phyloP scores from a whole-genome alignment of 2,113 vertebrate species.

The Brachypodius melanocephalos region DNA sequence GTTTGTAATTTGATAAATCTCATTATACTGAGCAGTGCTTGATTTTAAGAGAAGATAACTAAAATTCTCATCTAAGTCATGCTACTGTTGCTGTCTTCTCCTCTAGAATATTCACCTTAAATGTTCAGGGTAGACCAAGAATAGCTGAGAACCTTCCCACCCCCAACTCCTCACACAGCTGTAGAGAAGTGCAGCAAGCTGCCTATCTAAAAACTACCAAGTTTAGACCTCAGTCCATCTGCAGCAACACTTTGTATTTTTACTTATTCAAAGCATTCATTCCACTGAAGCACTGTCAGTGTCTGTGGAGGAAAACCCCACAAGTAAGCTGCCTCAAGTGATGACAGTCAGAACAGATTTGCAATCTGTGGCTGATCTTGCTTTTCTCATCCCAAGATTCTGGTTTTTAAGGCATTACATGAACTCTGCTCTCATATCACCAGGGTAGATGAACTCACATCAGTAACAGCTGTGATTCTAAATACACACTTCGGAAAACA shows the following conservation, averaged over 20 bases:
- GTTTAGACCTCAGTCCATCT: not conserved
- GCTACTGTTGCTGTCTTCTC: not conserved
- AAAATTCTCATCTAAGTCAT: not conserved
- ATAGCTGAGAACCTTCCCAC: not conserved
- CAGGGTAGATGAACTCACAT: not conserved
- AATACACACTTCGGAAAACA: not conserved
- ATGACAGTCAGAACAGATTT: not conserved
- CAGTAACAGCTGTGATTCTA: rapidly evolving
- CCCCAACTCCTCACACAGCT: not conserved
- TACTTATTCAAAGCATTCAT: not conserved
- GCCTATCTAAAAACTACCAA: not conserved
- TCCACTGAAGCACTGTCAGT: not conserved
- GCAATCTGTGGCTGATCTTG: not conserved
- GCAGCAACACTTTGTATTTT: not conserved
- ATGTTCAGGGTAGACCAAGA: not conserved
- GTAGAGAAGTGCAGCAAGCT: not conserved
- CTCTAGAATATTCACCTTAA: not conserved
- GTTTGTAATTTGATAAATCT: not conserved
- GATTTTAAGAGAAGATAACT: not conserved
- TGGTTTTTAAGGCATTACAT: not conserved
- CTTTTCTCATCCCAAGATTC: not conserved
- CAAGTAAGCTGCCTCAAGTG: not conserved
- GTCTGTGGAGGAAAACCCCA: not conserved
- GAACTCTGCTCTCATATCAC: not conserved
- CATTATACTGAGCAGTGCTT: not conserved